phyloP scores from a whole-genome alignment of 1,140 invertebrate genomes.

The Aradophagus sp. region DNA sequence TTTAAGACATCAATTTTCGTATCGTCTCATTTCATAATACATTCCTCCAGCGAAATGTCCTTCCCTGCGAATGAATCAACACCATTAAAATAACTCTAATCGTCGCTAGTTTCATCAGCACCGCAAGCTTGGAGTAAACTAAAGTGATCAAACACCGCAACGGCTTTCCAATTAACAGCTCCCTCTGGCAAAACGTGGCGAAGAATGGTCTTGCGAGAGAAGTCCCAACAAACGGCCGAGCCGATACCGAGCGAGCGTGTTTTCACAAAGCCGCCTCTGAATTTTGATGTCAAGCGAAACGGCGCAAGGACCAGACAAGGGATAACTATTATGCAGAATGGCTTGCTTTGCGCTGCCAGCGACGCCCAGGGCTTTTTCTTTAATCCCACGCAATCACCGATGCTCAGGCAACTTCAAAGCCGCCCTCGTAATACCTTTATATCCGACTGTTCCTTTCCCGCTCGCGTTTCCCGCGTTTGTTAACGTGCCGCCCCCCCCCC shows the following conservation, averaged over 20 bases:
- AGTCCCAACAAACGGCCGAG: no score
- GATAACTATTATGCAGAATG: conserved; percentile 56
- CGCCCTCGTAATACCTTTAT: conserved; percentile 53
- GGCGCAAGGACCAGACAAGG: conserved; percentile 13
- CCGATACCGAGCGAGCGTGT: no score
- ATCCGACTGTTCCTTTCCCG: conserved; percentile 32
- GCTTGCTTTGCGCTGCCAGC: conserved; percentile 54
- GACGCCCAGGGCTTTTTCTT: conserved; percentile 51
- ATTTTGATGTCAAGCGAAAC: conserved; percentile 48
- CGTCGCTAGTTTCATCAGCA: no score
- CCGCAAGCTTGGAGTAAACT: no score
- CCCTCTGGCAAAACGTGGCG: conserved; percentile 2
- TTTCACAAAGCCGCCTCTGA: conserved; percentile 28
- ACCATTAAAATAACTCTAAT: no score
- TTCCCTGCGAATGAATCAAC: no score
- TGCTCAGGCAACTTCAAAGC: conserved; percentile 56
- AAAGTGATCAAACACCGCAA: no score
- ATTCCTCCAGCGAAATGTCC: no score
- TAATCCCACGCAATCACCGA: conserved; percentile 58
- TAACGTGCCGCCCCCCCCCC: conserved; percentile 7
- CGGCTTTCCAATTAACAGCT: no score
- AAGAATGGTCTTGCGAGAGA: no score
- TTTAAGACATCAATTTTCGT: no score
- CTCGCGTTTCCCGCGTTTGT: conserved; percentile 17
- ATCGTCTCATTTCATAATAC: no score